Conservation (phyloP, 2,888 invertebrate species). For the Dendrolimus pini region DNA sequence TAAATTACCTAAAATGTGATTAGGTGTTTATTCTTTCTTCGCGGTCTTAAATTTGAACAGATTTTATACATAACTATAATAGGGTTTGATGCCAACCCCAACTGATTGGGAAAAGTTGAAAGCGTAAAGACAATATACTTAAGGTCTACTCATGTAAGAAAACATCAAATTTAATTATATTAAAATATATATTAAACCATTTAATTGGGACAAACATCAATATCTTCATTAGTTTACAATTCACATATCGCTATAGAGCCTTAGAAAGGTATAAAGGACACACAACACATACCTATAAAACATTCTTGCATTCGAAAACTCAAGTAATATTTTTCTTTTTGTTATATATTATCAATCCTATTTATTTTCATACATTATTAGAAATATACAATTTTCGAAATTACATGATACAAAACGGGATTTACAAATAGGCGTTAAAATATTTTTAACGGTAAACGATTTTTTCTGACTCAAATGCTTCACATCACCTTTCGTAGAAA, state of each 20-base stretch:
- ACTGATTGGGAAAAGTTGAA: too few relatives aligned
- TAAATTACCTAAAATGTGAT: too few relatives aligned
- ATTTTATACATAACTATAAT: too few relatives aligned
- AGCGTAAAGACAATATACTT: too few relatives aligned
- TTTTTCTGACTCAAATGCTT: constrained; percentile 1
- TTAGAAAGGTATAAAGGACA: constrained; percentile 71
- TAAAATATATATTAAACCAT: constrained; percentile 77
- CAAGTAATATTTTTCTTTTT: neutral
- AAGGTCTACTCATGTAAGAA: constrained; percentile 17
- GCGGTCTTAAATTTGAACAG: too few relatives aligned
- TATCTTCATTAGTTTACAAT: constrained; percentile 75
- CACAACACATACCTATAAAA: constrained; percentile 54
- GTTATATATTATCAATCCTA: too few relatives aligned
- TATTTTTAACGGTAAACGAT: neutral
- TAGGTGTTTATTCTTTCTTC: too few relatives aligned
- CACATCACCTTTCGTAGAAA: constrained; percentile 18
- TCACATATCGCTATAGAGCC: constrained; percentile 55
- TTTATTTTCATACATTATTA: neutral
- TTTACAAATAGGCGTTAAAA: neutral
- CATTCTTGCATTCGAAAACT: constrained; percentile 47
- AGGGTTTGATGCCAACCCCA: too few relatives aligned
- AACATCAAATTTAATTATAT: constrained; percentile 52
- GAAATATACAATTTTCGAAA: constrained; percentile 25
- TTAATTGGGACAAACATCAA: constrained; percentile 75
- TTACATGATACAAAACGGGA: neutral